These are phyloP conservation scores for Laothoe populi DNA, from an alignment of 2,888 invertebrate genomes.

Conservation along the genomic window DNA sequence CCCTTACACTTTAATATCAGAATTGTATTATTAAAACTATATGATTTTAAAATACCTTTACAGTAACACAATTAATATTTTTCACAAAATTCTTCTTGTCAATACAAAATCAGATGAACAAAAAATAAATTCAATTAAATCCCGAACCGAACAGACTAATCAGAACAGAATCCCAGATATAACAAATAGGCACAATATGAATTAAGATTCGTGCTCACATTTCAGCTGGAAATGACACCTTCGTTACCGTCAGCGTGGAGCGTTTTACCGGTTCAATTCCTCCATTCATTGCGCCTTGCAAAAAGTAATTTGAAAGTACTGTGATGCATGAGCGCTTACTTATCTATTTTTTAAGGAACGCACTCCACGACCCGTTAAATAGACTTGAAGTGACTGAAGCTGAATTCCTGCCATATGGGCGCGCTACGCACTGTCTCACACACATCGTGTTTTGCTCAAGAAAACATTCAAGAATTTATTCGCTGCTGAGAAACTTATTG, in stretches of 20 bases:
- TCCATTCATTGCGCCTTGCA: constrained; percentile 76
- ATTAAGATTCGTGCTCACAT: constrained; percentile 65
- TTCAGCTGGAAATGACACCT: constrained; percentile 76
- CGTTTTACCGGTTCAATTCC: constrained; percentile 77
- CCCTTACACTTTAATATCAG: too few relatives aligned
- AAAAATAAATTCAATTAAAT: background rate
- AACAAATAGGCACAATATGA: constrained; percentile 43
- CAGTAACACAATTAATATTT: too few relatives aligned
- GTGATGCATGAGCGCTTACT: constrained; percentile 72
- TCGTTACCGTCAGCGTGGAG: constrained; percentile 71
- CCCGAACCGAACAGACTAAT: constrained; percentile 2
- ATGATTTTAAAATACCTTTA: too few relatives aligned
- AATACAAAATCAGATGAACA: background rate
- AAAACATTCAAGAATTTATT: constrained; percentile 60
- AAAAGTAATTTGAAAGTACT: constrained; percentile 79
- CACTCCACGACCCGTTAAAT: constrained; percentile 77
- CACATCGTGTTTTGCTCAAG: constrained; percentile 57
- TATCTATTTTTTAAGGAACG: constrained; percentile 77
- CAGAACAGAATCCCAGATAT: constrained; percentile 1
- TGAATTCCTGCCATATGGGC: constrained; percentile 77
- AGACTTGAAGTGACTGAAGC: constrained; percentile 72
- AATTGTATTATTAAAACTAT: too few relatives aligned
- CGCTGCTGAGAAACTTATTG: constrained; percentile 47
- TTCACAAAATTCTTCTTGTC: background rate
- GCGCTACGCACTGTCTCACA: constrained; percentile 69